These are phyloP conservation scores for Tenualosa ilisha DNA, from an alignment of 2,797 vertebrate species.

Conservation along the genomic window DNA sequence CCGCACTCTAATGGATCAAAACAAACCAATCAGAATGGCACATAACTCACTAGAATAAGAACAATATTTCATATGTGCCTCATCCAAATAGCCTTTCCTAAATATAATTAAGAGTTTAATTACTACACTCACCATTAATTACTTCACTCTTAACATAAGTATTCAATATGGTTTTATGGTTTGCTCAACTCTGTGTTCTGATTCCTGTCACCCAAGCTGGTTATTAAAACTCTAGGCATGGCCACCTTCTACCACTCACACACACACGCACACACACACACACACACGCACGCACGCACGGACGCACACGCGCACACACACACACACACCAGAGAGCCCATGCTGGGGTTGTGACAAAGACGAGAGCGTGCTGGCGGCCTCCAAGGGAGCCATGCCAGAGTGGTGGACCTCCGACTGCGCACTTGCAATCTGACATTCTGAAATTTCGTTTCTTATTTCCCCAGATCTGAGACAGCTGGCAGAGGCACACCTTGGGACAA, in stretches of 20 bases:
- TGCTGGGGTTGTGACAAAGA: no score
- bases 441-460: not conserved
- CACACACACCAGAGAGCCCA: not conserved
- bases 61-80: not conserved
- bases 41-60: not conserved
- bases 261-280: constrained; percentile 12
- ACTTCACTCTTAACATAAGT: not conserved
- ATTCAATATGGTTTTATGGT: not conserved
- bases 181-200: not conserved
- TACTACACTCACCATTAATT: not conserved
- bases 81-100: constrained; percentile 14
- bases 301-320: not conserved
- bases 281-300: constrained; percentile 8
- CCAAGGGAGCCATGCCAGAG: not conserved
- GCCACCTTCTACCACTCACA: not conserved
- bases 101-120: not conserved
- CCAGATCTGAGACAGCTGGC: not conserved
- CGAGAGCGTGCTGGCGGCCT: no score
- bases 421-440: not conserved
- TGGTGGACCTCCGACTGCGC: not conserved
- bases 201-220: not conserved
- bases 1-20: not conserved
- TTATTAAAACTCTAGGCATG: not conserved
- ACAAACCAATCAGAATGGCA: not conserved
- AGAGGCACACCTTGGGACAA: not conserved